Evolutionary conservation across 2,113 vertebrate genomes (phyloP).

Genomic region (Marmota monax): DNA sequence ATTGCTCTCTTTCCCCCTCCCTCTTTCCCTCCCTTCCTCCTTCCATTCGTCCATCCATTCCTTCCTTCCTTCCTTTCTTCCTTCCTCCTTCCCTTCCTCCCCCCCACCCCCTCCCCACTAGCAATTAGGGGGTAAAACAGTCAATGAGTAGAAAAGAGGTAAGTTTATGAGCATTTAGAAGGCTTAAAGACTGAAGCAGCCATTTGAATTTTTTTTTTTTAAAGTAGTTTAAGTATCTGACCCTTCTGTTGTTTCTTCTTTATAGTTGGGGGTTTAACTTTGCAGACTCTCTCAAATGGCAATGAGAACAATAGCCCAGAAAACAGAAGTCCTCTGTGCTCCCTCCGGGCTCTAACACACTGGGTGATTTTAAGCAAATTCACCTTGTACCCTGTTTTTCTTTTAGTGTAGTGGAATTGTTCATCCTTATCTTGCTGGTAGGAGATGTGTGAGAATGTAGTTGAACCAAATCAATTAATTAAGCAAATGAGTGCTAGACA

Average conservation of each 20-base stretch:
- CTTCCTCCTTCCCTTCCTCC: accelerated
- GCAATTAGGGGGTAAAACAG: background rate
- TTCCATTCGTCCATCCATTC: accelerated
- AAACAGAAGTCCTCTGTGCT: slow-evolving; percentile 67
- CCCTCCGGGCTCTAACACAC: slow-evolving; percentile 54
- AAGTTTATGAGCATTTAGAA: background rate
- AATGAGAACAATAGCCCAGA: slow-evolving; percentile 58
- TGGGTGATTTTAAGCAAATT: slow-evolving; percentile 81
- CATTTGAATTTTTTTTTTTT: background rate
- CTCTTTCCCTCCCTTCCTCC: accelerated
- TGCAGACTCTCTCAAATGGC: background rate
- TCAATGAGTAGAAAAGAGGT: background rate
- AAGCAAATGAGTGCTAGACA: slow-evolving; percentile 54
- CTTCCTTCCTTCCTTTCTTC: accelerated
- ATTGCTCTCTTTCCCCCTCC: accelerated
- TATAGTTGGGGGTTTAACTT: background rate
- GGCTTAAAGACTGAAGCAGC: background rate
- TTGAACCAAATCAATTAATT: slow-evolving; percentile 54
- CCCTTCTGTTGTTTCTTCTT: background rate
- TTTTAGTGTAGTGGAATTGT: slow-evolving; percentile 71
- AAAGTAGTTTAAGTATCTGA: background rate
- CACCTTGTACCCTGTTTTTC: slow-evolving; percentile 62
- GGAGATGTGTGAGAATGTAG: slow-evolving; percentile 53
- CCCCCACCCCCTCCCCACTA: background rate
- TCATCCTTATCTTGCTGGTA: slow-evolving; percentile 64